A percentile compares a stretch with the other conserved stretches of the same genome.
Evolutionary conservation across 2,797 vertebrate species (phyloP).

Genomic region (Enteromius treurensis): DNA sequence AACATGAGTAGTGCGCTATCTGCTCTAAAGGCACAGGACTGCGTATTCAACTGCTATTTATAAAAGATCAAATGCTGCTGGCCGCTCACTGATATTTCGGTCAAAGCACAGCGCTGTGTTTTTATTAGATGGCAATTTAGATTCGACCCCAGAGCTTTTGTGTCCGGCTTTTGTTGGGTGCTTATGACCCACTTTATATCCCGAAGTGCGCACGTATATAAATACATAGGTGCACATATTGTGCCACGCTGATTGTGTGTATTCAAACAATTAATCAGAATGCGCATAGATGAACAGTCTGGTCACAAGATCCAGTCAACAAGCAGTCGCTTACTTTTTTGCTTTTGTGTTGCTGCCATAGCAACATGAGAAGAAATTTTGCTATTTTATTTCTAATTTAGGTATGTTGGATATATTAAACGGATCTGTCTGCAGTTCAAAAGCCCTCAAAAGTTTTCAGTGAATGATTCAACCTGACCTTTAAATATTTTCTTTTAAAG

Average conservation of each 20-base stretch:
- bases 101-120: constrained; percentile 16
- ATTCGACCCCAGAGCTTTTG: background rate
- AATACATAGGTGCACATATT: background rate
- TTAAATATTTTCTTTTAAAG: background rate
- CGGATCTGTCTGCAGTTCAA: constrained; percentile 31
- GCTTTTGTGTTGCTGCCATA: constrained; percentile 58
- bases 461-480: background rate
- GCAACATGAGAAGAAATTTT: constrained; percentile 57
- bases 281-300: background rate
- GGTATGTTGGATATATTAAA: constrained; percentile 36
- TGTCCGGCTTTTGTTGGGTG: background rate
- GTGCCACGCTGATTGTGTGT: background rate
- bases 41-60: constrained; percentile 16
- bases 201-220: background rate
- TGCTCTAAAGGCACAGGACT: constrained; percentile 30
- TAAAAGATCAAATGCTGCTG: constrained; percentile 53
- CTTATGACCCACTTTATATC: constrained; percentile 19
- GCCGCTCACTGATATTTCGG: constrained; percentile 63
- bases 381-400: constrained; percentile 53
- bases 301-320: constrained; percentile 34
- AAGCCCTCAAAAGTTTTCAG: background rate
- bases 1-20: constrained; percentile 40
- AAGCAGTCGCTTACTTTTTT: constrained; percentile 41
- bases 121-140: constrained; percentile 25
- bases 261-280: constrained; percentile 33